Evolutionary conservation across 2,113 vertebrate genomes (phyloP), one percentile per base, ranked within the genome.

Genomic region (Halcyon senegalensis): DNA sequence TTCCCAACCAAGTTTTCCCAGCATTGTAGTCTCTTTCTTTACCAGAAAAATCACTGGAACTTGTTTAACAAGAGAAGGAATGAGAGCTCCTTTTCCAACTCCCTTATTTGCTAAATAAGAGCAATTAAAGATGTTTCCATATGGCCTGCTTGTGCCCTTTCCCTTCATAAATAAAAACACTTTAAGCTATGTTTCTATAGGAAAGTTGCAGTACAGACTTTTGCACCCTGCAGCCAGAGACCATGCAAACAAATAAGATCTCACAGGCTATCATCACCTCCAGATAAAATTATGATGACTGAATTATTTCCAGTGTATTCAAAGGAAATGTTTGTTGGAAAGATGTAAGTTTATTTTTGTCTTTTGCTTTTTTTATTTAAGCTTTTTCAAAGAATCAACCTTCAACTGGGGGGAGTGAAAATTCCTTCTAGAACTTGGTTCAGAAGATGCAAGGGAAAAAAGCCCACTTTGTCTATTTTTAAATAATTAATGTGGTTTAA

Each of bases 401-500:
- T 92, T 92, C 13, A 5, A 72, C 75, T 60, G 17, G 37, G 56
- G 0, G 3, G 50, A 31, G 41, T 84, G 69, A 30, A 94, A 95
- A 93, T 95, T 93, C 84, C 62, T 89, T 84, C 86, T 91, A 92
- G 69, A 59, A 66, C 66, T 86, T 82, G 41, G 23, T 89, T 96
- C 33, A 89, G 78, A 83, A 76, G 83, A 81, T 35, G 69, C 43
- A 56, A 70, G 27, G 4, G 20, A 41, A 68, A 93, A 92, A 95
- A 46, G 6, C 4, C 18, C 44, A 76, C 10, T 72, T 84, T 55
- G 69, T 78, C 81, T 97, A 93, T 95, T 95, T 96, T 94, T 73
- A 89, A 96, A 87, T 87, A 91, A 96, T 94, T 91, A 84, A 92
- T 90, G 94, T 93, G 94, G 91, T 96, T 95, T 94, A 88, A 96